These are phyloP conservation scores for Orius insidiosus DNA, from an alignment of 1,140 invertebrate species.

Conservation along the genomic window DNA sequence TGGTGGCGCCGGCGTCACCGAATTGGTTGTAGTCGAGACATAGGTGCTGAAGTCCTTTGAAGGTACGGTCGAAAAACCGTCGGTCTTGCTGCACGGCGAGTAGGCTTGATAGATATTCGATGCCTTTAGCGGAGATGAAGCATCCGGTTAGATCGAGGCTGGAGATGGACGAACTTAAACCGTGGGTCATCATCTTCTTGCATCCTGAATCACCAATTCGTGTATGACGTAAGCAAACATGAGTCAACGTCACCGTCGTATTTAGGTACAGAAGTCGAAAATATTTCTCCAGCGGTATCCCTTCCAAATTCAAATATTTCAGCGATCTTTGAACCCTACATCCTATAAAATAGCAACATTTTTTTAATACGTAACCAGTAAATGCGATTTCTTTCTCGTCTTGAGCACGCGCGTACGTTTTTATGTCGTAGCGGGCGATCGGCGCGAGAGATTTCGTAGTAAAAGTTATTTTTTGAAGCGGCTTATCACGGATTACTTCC, in stretches of 20 bases:
- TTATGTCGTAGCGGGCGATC: neutral
- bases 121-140: neutral
- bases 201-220: neutral
- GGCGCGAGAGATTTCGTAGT: neutral
- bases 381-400: neutral
- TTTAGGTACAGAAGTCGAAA: neutral
- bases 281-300: neutral
- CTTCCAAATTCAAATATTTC: constrained; percentile 1
- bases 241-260: neutral
- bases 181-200: neutral
- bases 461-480: neutral
- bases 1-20: neutral
- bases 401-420: neutral
- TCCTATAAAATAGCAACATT: neutral
- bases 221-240: neutral
- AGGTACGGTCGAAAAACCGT: neutral
- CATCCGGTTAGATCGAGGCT: neutral
- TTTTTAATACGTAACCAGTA: neutral
- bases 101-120: neutral
- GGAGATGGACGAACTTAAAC: neutral
- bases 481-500: constrained; percentile 1
- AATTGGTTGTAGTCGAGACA: neutral
- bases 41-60: neutral
- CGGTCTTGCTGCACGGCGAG: neutral
- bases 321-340: neutral